phyloP scores from a whole-genome alignment of 1,140 invertebrate species.

The Drosophila sp. region DNA sequence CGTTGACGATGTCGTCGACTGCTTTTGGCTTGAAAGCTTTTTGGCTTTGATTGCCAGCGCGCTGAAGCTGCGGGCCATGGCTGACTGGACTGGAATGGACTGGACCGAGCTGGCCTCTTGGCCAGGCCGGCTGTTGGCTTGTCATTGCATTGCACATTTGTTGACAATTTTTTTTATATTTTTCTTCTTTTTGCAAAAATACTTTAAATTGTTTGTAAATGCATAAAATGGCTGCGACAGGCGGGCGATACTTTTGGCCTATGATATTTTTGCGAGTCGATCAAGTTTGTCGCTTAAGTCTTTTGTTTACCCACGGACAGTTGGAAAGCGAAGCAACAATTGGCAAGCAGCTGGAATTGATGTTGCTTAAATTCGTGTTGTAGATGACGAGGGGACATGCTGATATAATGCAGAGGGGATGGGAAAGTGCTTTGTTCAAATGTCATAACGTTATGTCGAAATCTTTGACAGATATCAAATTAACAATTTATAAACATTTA shows the following conservation, averaged over 20 bases:
- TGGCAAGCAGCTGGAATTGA: slow-evolving; percentile 17
- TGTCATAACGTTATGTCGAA: slow-evolving; percentile 61
- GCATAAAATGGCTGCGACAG: slow-evolving; percentile 50
- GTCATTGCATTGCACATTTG: slow-evolving; percentile 76
- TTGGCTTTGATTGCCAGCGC: slow-evolving; percentile 62
- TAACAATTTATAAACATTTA: slow-evolving; percentile 78
- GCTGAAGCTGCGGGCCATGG: slow-evolving; percentile 62
- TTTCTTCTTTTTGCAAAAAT: slow-evolving; percentile 56
- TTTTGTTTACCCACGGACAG: slow-evolving; percentile 44
- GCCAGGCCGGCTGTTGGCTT: slow-evolving; percentile 38
- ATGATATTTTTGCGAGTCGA: slow-evolving; percentile 47
- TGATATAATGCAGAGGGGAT: slow-evolving; percentile 38
- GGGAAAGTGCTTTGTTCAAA: slow-evolving; percentile 61
- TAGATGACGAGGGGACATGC: not conserved
- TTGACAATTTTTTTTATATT: slow-evolving; percentile 72
- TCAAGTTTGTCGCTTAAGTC: slow-evolving; percentile 49
- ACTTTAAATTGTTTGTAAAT: slow-evolving; percentile 75
- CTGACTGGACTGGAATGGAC: slow-evolving; percentile 53
- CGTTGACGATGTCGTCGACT: slow-evolving; percentile 55
- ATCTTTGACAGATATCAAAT: slow-evolving; percentile 65
- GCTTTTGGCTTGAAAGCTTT: slow-evolving; percentile 72
- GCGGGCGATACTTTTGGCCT: slow-evolving; percentile 30
- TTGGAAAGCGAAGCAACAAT: slow-evolving; percentile 34
- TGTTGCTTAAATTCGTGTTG: not conserved
- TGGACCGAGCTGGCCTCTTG: slow-evolving; percentile 39